Percentiles rank a stretch among this genome's conserved stretches.
Evolutionary conservation across 2,113 vertebrate genomes (phyloP).

Genomic region (Narcine bancroftii): DNA sequence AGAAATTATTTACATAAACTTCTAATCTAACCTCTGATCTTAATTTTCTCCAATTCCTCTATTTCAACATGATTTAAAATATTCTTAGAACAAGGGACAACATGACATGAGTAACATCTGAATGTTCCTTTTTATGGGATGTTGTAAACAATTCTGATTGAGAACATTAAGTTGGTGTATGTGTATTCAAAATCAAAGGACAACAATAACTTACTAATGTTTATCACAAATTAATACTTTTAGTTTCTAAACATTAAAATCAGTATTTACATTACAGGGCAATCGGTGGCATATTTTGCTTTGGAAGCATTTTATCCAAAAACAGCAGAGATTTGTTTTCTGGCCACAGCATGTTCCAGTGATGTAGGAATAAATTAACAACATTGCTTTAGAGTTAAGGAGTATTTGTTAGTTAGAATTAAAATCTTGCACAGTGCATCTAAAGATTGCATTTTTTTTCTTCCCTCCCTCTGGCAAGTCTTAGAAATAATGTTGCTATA

Average conservation of each 20-base stretch:
- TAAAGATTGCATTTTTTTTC: background rate
- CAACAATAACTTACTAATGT: background rate
- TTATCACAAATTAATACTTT: background rate
- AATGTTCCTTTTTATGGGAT: background rate
- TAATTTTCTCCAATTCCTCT: background rate
- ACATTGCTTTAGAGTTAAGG: background rate
- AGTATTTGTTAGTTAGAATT: background rate
- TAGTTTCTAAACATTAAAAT: background rate
- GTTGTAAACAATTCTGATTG: background rate
- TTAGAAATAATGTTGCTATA: conserved; percentile 30
- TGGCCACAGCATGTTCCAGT: background rate
- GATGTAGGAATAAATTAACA: background rate
- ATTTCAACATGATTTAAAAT: conserved; percentile 14
- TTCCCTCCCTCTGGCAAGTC: background rate
- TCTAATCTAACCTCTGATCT: background rate
- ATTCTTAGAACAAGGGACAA: background rate
- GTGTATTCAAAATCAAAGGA: background rate
- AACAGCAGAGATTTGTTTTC: background rate
- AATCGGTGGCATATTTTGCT: background rate
- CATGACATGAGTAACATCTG: background rate
- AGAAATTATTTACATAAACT: background rate
- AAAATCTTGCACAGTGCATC: background rate
- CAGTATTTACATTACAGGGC: background rate
- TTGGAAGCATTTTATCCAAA: background rate
- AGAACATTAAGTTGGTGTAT: background rate